Evolutionary conservation across 2,888 invertebrate genomes (phyloP).

Genomic region (Lycia hirtaria): DNA sequence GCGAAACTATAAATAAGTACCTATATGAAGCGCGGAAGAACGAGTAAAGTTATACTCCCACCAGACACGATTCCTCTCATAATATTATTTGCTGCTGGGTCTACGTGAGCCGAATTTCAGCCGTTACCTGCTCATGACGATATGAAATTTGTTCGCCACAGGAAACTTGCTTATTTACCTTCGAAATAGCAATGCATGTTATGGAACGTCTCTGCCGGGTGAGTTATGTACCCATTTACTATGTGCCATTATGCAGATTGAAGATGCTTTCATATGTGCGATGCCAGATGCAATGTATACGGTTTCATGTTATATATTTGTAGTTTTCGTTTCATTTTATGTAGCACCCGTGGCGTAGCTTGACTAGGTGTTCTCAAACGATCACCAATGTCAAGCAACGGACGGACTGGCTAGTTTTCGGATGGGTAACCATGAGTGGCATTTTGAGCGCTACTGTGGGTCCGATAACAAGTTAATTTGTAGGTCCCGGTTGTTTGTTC

Average conservation of each 20-base stretch:
- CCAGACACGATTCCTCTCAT: slow-evolving; percentile 72
- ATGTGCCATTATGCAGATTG: slow-evolving; percentile 30
- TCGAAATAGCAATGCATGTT: slow-evolving; percentile 59
- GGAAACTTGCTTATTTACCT: slow-evolving; percentile 69
- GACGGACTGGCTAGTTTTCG: too few relatives aligned
- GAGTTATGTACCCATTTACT: slow-evolving; percentile 35
- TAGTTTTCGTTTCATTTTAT: neutral
- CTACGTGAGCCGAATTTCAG: slow-evolving; percentile 69
- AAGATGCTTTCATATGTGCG: slow-evolving; percentile 19
- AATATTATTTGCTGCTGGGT: slow-evolving; percentile 73
- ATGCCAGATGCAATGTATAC: slow-evolving; percentile 12
- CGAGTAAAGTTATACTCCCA: slow-evolving; percentile 65
- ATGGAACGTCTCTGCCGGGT: slow-evolving; percentile 50
- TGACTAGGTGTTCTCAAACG: too few relatives aligned
- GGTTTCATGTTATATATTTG: neutral
- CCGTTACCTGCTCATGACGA: slow-evolving; percentile 66
- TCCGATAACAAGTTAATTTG: too few relatives aligned
- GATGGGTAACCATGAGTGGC: too few relatives aligned
- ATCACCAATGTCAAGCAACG: too few relatives aligned
- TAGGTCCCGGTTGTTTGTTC: too few relatives aligned
- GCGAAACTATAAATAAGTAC: slow-evolving; percentile 38
- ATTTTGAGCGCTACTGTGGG: too few relatives aligned
- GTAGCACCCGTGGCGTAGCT: neutral
- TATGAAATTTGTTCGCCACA: slow-evolving; percentile 69
- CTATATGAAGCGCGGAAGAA: slow-evolving; percentile 35